phyloP scores from a whole-genome alignment of 2,797 vertebrate species.

The Poecilia wingei region DNA sequence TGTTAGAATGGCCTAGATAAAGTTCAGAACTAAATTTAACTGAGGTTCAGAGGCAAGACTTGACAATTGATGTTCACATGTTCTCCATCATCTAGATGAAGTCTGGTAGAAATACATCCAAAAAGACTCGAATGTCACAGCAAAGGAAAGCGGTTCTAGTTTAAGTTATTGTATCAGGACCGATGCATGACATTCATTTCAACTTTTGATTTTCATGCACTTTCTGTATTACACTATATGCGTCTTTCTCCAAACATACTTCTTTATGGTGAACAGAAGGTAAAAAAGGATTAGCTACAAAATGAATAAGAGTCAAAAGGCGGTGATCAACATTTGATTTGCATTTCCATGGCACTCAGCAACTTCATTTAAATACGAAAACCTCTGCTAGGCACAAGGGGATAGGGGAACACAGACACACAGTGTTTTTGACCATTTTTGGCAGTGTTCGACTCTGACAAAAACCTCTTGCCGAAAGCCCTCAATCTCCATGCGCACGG shows the following conservation, averaged over 20 bases:
- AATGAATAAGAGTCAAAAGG: too few species aligned
- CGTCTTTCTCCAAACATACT: background rate
- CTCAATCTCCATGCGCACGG: too few species aligned
- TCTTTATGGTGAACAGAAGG: too few species aligned
- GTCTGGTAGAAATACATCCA: background rate
- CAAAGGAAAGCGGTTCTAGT: background rate
- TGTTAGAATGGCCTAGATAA: background rate
- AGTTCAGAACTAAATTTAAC: background rate
- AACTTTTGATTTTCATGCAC: background rate
- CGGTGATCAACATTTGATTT: too few species aligned
- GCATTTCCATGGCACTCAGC: too few species aligned
- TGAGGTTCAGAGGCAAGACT: background rate
- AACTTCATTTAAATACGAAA: too few species aligned
- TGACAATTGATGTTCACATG: background rate
- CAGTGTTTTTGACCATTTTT: too few species aligned
- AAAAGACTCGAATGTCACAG: background rate
- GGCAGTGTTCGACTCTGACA: too few species aligned
- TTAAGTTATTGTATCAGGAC: background rate
- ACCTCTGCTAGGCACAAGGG: too few species aligned
- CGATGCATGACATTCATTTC: background rate
- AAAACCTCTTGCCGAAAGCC: too few species aligned
- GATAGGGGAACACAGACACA: too few species aligned
- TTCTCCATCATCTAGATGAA: background rate
- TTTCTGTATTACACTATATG: background rate
- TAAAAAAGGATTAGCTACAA: too few species aligned